Base-by-base conservation (phyloP, 2,113 vertebrate species). In the Periophthalmodon schlosseri region DNA sequence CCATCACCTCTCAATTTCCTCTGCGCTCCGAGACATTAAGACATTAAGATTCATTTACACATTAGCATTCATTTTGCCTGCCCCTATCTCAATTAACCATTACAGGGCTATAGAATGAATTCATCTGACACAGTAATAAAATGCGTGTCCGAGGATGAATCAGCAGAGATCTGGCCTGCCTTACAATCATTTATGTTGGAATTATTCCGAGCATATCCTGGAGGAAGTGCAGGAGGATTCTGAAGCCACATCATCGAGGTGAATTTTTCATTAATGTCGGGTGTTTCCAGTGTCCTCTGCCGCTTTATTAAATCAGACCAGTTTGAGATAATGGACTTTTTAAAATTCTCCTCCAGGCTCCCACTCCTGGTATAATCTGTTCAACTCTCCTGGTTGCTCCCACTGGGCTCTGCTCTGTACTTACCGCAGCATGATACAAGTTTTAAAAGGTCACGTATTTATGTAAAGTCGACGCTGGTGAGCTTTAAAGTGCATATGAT, bases 291-390 rank as follows among this genome's bases (percentile, higher is more conserved):
- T 78, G 76, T 87, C 82, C 80, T 79, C 74, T 61, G 58, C 73
- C 80, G 83, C 81, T 89, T 28, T 91, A 91, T 90, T 93, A 90
- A 93, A 87, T 91, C 86, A 84, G 87, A 70, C 73, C 81, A 82
- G 82, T 90, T 88, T 87, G 81, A 91, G 85, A 88, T 92, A 91
- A 93, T 91, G 84, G 88, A 89, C 91, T 84, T 83, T 90, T 65
- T 91, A 89, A 89, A 91, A 91, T 92, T 91, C 91, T 75, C 88
- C 89, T 77, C 83, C 84, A 80, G 78, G 57, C 57, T 13, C 14
- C 57, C 2, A 15, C 81, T 81, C 81, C 13, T 34, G 60, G 67
- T 86, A 63, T 63, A 85, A 86, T 86, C 88, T 87, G 80, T 78
- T 74, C 74, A 24, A 18, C 68, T 75, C 79, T 74, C 68, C 76